A percentile compares a stretch with the other conserved stretches of the same genome.
phyloP scores from a whole-genome alignment of 2,113 vertebrate genomes.

The Steatornis caripensis region DNA sequence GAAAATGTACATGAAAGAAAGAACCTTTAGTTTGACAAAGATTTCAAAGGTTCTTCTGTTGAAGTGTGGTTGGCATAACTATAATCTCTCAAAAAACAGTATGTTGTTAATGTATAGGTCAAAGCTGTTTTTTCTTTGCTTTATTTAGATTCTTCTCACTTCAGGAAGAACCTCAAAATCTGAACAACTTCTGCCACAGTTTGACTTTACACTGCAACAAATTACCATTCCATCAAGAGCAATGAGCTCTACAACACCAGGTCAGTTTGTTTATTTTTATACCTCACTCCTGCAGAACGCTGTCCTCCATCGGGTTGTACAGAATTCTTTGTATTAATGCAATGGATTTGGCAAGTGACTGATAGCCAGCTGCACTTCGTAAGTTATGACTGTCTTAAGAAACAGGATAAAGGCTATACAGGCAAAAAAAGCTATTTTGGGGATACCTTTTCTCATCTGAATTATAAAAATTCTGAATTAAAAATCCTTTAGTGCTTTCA shows the following conservation, averaged over 20 bases:
- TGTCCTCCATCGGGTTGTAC: neutral
- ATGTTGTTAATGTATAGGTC: neutral
- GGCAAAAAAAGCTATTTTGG: neutral
- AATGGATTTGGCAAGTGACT: neutral
- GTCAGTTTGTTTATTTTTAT: slow-evolving; percentile 57
- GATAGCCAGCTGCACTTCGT: neutral
- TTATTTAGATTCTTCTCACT: neutral
- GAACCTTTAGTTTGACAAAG: neutral
- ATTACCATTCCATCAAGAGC: slow-evolving; percentile 16
- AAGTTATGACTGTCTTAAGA: neutral
- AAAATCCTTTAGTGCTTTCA: neutral
- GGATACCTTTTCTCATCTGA: neutral
- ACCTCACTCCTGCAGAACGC: neutral
- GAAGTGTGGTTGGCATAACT: neutral
- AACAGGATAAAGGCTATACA: neutral
- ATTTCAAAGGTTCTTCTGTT: neutral
- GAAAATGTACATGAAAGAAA: neutral
- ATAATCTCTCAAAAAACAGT: neutral
- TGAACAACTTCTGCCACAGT: neutral
- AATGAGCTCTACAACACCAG: slow-evolving; percentile 77
- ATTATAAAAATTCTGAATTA: too few species aligned
- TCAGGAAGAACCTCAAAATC: neutral
- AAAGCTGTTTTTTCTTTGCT: neutral
- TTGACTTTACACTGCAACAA: neutral
- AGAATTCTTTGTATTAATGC: neutral